Evolutionary conservation across 2,113 vertebrate species (phyloP).

Genomic region (Lota lota): DNA sequence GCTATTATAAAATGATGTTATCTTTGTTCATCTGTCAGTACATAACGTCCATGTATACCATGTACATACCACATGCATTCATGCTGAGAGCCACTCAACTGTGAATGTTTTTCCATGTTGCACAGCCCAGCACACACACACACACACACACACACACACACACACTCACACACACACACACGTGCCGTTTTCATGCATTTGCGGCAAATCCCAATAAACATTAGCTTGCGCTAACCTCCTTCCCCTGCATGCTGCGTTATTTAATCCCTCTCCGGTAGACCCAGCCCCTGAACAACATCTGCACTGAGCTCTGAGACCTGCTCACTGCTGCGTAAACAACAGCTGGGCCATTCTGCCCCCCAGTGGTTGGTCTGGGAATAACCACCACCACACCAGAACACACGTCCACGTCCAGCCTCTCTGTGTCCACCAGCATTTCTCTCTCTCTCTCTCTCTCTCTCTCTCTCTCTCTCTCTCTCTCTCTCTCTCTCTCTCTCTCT

Average conservation of each 20-base stretch:
- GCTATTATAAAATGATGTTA: too few species aligned
- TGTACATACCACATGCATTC: too few species aligned
- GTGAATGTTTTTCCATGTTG: too few species aligned
- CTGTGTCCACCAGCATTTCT: neutral
- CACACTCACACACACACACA: too few species aligned
- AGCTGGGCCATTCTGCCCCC: neutral
- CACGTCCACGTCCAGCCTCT: neutral
- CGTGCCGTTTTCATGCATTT: too few species aligned
- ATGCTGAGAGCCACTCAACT: too few species aligned
- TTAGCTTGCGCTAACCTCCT: constrained; percentile 1
- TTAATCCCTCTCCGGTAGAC: constrained; percentile 15
- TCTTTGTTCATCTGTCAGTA: too few species aligned
- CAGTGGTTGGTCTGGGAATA: neutral
- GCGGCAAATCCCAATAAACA: too few species aligned
- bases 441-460: neutral
- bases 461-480: neutral
- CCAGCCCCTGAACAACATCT: neutral
- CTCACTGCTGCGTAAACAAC: neutral
- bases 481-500: neutral
- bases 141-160: too few species aligned
- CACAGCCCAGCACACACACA: constrained; percentile 5
- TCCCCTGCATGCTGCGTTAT: constrained; percentile 41
- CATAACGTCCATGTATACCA: too few species aligned
- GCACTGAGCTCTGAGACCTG: neutral
- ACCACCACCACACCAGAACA: neutral